Base-by-base conservation (phyloP, 92 coral and sea anemone genomes). In the Meandrina meandrites region DNA sequence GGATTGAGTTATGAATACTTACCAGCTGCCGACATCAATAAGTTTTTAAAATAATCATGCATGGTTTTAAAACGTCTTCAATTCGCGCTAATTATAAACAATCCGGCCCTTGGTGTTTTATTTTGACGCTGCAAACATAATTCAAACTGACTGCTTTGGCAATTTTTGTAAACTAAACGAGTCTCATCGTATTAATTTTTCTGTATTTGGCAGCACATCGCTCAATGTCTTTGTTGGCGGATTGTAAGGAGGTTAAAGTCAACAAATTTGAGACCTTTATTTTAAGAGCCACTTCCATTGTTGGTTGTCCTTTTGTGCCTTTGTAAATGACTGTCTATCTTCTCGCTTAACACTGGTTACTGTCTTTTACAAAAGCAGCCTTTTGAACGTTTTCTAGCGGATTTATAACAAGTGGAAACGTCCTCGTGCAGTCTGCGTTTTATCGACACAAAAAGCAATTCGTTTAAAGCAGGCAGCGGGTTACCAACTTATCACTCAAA, bases 301-400 rank as follows among this genome's bases (percentile, higher is more conserved):
- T 76, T 85, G 82, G 82, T 85, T 76, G 76, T 78, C 77, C 76
- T 62, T 85, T 85, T 85, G n/a, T n/a, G n/a, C n/a, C n/a, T n/a
- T n/a, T n/a, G n/a, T n/a, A n/a, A n/a, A n/a, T n/a, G n/a, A n/a
- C n/a, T n/a, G 62, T 35, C 36, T 79, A 64, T 79, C 18, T 21
- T 30, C 60, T 50, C 53, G 68, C 57, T 73, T 50, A 75, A 35
- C 51, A 8, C 77, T 42, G 64, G 62, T 48, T 18, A 83, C 74
- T 57, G 24, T 76, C 48, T 31, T 28, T 76, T 30, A 28, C 54
- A 74, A 64, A 77, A 62, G 66, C 30, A 77, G 78, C 16, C 60
- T 57, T 75, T 66, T 9, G 76, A 34, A 37, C 30, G 56, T 71
- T 77, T 83, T 56, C 73, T 84, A 37, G 76, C 45, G 79, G 79